phyloP scores from a whole-genome alignment of 35 echinoderm and acorn worm genomes.

The Apostichopus parvimensis region DNA sequence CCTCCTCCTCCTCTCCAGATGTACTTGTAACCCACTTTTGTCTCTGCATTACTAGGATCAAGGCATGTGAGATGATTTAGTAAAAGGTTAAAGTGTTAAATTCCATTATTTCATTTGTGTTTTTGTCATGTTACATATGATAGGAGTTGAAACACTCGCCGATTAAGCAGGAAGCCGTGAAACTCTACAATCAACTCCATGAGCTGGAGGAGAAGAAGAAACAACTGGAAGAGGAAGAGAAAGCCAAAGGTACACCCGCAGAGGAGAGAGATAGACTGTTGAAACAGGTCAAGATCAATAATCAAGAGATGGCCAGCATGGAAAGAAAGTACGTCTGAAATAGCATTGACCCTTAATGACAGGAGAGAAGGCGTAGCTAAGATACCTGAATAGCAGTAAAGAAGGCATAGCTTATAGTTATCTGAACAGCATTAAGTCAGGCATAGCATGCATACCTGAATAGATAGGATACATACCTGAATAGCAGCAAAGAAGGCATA shows the following conservation, averaged over 20 bases:
- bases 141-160: constrained; percentile 85
- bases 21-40: no score
- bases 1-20: no score
- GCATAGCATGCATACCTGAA: no score
- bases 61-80: neutral
- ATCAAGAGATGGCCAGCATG: constrained; percentile 93
- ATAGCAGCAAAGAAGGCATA: no score
- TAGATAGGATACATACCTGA: no score
- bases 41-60: neutral
- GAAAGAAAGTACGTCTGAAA: constrained; percentile 78
- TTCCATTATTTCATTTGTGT: neutral
- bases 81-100: no score
- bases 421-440: no score
- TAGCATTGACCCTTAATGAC: no score
- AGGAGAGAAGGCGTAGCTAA: no score
- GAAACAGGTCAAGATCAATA: constrained; percentile 95
- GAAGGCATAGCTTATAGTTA: no score
- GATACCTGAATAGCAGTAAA: no score
- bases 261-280: constrained; percentile 86
- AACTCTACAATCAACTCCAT: constrained; percentile 87
- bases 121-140: neutral
- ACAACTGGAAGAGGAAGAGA: constrained; percentile 76
- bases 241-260: constrained; percentile 79
- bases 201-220: constrained; percentile 91
- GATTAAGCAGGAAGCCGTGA: constrained; percentile 90